Conservation (phyloP, 2,888 invertebrate species). For the Lissonota sp. region DNA sequence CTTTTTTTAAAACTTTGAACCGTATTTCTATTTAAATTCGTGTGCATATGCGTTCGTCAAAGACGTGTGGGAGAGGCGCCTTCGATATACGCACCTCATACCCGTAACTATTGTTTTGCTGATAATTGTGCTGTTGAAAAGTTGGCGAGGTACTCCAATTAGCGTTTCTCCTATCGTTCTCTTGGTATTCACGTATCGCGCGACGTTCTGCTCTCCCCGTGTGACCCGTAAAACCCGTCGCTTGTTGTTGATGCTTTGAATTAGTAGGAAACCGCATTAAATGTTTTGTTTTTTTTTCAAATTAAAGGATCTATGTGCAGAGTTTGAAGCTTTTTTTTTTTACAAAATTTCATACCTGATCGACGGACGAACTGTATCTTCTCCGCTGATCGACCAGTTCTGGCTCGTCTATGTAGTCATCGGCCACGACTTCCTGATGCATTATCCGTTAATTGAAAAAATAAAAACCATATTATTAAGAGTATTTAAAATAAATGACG, state of each 20-base stretch:
- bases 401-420: constrained; percentile 78
- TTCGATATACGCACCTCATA: constrained; percentile 79
- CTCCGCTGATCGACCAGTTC: constrained; percentile 73
- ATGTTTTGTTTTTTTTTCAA: too few relatives aligned
- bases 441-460: too few relatives aligned
- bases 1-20: too few relatives aligned
- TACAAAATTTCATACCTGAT: constrained; percentile 76
- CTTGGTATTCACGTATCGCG: constrained; percentile 77
- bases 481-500: too few relatives aligned
- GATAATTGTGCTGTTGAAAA: constrained; percentile 75
- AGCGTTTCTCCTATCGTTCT: constrained; percentile 81
- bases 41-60: too few relatives aligned
- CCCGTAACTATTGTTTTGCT: constrained; percentile 78
- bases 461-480: too few relatives aligned
- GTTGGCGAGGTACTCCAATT: constrained; percentile 80
- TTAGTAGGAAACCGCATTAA: too few relatives aligned
- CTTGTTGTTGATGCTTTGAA: constrained; percentile 44
- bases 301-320: too few relatives aligned
- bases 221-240: too few relatives aligned
- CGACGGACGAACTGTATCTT: constrained; percentile 80
- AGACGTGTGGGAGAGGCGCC: too few relatives aligned
- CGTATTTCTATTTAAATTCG: too few relatives aligned
- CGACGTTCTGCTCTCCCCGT: constrained; percentile 55
- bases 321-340: neutral
- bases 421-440: too few relatives aligned